Evolutionary conservation across 2,113 vertebrate genomes (phyloP), one percentile per base, ranked within the genome.

Genomic region (Piliocolobus tephrosceles): DNA sequence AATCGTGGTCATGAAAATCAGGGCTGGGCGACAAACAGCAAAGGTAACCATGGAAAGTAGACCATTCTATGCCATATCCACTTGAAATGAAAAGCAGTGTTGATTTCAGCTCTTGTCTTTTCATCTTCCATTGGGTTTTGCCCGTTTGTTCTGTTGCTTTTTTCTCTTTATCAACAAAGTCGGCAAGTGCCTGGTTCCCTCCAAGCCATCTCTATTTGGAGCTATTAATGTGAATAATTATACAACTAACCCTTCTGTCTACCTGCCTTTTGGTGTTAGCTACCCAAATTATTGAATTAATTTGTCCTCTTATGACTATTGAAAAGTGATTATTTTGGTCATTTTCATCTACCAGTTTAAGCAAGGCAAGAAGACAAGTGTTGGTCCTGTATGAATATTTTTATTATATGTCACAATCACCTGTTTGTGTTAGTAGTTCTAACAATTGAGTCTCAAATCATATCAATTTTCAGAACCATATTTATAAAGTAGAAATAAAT

Each of bases 221-320:
- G 10, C 10, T 82, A 10, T 27, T 58, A 23, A 40, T 64, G 45
- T 55, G 50, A 75, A 3, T 27, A 38, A 87, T 57, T 38, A 82
- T 8, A 3, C 11, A 0, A 10, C 14, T 14, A 8, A 57, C 7
- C 12, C 23, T 38, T 52, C 82, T 40, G 2, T 40, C 45, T 16
- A 16, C 81, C 43, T 52, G 20, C 73, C 2, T 35, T 18, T 45
- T 50, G 72, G 2, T 30, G 16, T 25, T n/a, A 8, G 16, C 38
- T 40, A 0, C 58, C 43, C 23, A 22, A 12, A 8, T 25, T 2
- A 6, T 16, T 6, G 12, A 45, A 14, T 70, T 23, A 0, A 13
- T 43, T 50, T 32, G 22, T 45, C 61, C 47, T 58, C 32, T 47
- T 68, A 23, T 32, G 45, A 35, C 9, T 45, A 66, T 64, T 32